Evolutionary conservation across 35 echinoderm and acorn worm species (phyloP), one percentile per base, ranked within the genome.

Genomic region (Chiridota heheva): DNA sequence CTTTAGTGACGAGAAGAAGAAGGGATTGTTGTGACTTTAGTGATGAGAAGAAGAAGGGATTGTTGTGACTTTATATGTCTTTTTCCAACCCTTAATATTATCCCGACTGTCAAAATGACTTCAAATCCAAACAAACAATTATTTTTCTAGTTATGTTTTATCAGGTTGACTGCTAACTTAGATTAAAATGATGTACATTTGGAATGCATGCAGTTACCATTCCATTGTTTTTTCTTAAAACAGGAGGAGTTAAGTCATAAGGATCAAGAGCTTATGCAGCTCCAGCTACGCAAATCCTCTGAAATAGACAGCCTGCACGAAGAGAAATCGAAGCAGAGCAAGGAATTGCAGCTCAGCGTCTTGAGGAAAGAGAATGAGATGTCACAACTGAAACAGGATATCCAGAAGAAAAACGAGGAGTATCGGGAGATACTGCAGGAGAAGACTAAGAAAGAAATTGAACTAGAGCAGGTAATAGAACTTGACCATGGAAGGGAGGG

Each of bases 361-460:
- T 44, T 92, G 5, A 92, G 76, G 70, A 92, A 92, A 56, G 90
- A 92, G 57, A 64, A 81, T 30, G 83, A 92, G 66, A 58, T 67
- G 35, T 58, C 68, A 1, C 64, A 82, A 46, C 76, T 92, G 44
- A 72, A 77, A 37, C 75, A 86, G 45, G 84, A 86, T 33, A 45
- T 86, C 1, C 76, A 81, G 46, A 64, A 36, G 45, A 92, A 65
- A 32, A 76, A 81, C 35, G 68, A 86, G 20, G 90, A 86, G 31
- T 63, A 65, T 25, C 45, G 83, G 41, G 83, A 92, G 57, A 24
- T 87, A 20, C 49, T 82, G 6, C 76, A 82, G 55, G 76, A 65
- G 42, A 92, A 92, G 55, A 92, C 76, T 20, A 69, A 67, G 63
- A 77, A 82, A 36, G 90, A 92, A 41, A 70, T 92, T n/a, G 90